These are phyloP conservation scores for Gorsachius magnificus DNA, from an alignment of 2,797 vertebrate genomes.

Conservation along the genomic window DNA sequence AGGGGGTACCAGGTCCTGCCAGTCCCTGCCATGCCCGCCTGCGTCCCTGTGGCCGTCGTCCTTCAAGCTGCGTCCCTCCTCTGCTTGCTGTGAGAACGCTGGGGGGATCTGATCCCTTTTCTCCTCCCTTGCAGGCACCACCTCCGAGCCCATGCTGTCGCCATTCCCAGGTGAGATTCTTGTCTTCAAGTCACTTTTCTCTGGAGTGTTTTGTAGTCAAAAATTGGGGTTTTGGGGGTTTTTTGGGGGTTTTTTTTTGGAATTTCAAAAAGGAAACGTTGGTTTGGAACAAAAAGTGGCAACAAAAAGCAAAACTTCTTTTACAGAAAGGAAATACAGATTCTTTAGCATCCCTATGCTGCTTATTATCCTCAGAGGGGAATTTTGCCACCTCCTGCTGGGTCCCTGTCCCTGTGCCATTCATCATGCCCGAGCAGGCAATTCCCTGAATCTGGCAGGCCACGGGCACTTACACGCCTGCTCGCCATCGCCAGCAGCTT, in stretches of 20 bases:
- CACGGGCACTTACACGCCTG: accelerated
- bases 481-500: accelerated
- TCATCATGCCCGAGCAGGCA: accelerated
- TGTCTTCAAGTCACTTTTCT: neutral
- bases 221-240: neutral
- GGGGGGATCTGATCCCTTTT: neutral
- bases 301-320: neutral
- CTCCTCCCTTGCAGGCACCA: conserved; percentile 66
- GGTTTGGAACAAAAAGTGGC: neutral
- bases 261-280: neutral
- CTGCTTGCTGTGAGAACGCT: accelerated
- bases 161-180: conserved; percentile 72
- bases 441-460: neutral
- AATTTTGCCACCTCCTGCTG: neutral
- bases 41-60: neutral
- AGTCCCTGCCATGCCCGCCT: neutral
- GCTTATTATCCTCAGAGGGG: accelerated
- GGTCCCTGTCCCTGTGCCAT: neutral
- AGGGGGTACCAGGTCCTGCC: neutral
- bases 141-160: neutral
- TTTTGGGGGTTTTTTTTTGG: neutral
- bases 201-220: neutral
- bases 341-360: neutral
- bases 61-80: neutral
- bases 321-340: neutral